Conservation (phyloP, 2,888 invertebrate genomes). For the Drosophila ustulata region DNA sequence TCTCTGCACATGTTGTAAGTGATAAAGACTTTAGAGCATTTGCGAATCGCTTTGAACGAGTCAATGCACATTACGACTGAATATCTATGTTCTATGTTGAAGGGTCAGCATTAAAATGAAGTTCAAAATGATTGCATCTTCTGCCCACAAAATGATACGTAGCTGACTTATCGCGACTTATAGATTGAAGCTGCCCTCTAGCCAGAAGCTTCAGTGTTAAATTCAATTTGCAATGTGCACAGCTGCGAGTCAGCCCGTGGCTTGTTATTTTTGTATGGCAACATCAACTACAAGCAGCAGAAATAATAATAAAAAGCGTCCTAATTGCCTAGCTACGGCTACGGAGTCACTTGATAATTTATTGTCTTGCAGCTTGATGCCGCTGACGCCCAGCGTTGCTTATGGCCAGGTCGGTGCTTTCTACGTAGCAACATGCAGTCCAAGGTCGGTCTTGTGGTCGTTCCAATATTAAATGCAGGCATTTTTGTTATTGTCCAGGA, state of each 20-base stretch:
- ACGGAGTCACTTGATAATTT: conserved; percentile 69
- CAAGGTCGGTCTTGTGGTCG: conserved; percentile 66
- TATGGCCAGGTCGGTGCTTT: conserved; percentile 1
- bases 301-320: conserved; percentile 64
- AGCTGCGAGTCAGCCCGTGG: conserved; percentile 40
- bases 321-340: conserved; percentile 58
- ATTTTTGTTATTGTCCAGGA: conserved; percentile 44
- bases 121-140: neutral
- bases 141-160: neutral
- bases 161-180: conserved; percentile 18
- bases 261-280: conserved; percentile 30
- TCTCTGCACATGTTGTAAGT: conserved; percentile 44
- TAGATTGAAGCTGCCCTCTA: conserved; percentile 4
- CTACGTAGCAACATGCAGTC: conserved; percentile 24
- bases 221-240: conserved; percentile 68
- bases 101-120: conserved; percentile 18
- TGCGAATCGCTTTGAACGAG: conserved; percentile 29
- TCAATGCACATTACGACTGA: conserved; percentile 7
- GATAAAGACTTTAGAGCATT: conserved; percentile 40
- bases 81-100: conserved; percentile 25
- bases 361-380: conserved; percentile 63
- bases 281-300: conserved; percentile 23
- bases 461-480: conserved; percentile 76
- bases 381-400: conserved; percentile 22
- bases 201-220: conserved; percentile 42